These are phyloP conservation scores for Cyanoramphus novaezelandiae DNA, from an alignment of 2,113 vertebrate genomes.

Conservation along the genomic window DNA sequence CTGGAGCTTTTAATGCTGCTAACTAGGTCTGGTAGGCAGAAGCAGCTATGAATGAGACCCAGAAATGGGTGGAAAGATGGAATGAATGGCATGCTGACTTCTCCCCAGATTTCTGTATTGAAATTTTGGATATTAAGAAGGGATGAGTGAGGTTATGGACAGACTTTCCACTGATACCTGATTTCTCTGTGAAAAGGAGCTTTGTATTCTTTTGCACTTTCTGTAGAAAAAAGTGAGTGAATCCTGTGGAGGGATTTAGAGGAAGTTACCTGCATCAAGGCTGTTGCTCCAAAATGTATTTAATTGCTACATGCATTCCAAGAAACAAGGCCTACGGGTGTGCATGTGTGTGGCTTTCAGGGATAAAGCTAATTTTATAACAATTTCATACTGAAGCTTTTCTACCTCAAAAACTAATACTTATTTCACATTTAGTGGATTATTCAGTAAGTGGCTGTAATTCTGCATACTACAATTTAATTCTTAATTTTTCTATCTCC, in stretches of 20 bases:
- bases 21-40: neutral
- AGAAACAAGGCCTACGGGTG: neutral
- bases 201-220: neutral
- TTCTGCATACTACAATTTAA: constrained; percentile 46
- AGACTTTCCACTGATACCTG: neutral
- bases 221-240: neutral
- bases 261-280: neutral
- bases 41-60: neutral
- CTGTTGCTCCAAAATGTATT: neutral
- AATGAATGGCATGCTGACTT: neutral
- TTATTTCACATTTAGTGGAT: constrained; percentile 61
- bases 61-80: neutral
- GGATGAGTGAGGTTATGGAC: neutral
- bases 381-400: constrained; percentile 27
- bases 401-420: constrained; percentile 55
- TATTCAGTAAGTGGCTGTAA: constrained; percentile 70
- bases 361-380: neutral
- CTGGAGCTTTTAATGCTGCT: neutral
- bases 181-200: neutral
- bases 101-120: neutral
- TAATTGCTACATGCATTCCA: neutral
- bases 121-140: neutral
- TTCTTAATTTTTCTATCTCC: constrained; percentile 53
- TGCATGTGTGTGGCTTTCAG: neutral
- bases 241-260: neutral